Evolutionary conservation across 1,140 invertebrate genomes (phyloP).

Genomic region (Littorina saxatilis): DNA sequence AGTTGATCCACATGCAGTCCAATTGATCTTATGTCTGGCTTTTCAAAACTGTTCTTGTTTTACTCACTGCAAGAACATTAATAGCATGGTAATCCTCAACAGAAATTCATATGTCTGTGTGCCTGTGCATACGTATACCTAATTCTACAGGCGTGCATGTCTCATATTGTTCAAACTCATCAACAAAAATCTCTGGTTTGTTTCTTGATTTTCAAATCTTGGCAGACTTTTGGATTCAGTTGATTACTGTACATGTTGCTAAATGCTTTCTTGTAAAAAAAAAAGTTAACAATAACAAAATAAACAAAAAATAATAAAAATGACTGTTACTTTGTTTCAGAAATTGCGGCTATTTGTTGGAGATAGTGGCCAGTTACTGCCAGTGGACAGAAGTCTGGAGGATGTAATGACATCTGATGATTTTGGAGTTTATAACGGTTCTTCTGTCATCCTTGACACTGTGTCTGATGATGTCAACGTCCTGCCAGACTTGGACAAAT

Average conservation of each 20-base stretch:
- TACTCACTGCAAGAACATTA: too few relatives aligned
- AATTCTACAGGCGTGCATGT: too few relatives aligned
- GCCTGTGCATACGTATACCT: too few relatives aligned
- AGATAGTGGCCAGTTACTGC: constrained; percentile 50
- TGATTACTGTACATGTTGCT: background rate
- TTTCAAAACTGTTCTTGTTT: too few relatives aligned
- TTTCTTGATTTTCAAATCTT: background rate
- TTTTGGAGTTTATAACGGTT: background rate
- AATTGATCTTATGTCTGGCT: too few relatives aligned
- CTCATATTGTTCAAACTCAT: too few relatives aligned
- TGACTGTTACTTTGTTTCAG: constrained; percentile 45
- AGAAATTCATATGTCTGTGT: too few relatives aligned
- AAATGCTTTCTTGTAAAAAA: background rate
- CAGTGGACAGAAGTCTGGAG: constrained; percentile 33
- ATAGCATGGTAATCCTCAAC: too few relatives aligned
- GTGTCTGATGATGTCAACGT: background rate
- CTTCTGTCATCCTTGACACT: too few relatives aligned
- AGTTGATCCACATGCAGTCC: too few relatives aligned
- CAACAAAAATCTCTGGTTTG: too few relatives aligned
- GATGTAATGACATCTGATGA: background rate
- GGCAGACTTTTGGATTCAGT: background rate
- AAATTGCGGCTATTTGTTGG: constrained; percentile 60
- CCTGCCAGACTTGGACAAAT: background rate
- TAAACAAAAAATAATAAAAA: background rate
- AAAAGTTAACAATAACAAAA: background rate